Evolutionary conservation across 2,888 invertebrate species (phyloP).

Genomic region (Pelosia muscerda): DNA sequence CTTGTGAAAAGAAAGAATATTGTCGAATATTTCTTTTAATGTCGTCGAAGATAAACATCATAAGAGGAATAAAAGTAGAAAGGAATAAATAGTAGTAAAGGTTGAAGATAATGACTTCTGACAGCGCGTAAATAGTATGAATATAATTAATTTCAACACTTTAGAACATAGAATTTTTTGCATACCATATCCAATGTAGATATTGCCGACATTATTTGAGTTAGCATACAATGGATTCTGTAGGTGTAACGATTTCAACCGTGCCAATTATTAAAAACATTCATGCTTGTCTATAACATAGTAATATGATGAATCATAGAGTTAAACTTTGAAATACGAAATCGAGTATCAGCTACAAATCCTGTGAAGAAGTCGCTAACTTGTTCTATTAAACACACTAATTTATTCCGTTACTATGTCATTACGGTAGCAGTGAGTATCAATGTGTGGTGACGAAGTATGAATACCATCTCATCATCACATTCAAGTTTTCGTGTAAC

Average conservation of each 20-base stretch:
- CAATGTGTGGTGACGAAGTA: too few relatives aligned
- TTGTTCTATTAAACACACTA: too few relatives aligned
- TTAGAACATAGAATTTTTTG: neutral
- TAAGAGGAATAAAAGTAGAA: too few relatives aligned
- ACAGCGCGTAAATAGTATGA: neutral
- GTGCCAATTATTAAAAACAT: constrained; percentile 23
- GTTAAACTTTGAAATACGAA: neutral
- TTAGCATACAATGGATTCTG: constrained; percentile 31
- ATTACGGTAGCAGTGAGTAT: too few relatives aligned
- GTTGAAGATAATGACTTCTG: neutral
- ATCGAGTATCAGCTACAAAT: neutral
- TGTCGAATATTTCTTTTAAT: too few relatives aligned
- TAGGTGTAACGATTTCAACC: constrained; percentile 30
- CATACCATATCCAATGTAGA: neutral
- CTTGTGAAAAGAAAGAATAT: too few relatives aligned
- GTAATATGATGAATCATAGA: constrained; percentile 12
- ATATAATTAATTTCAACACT: neutral
- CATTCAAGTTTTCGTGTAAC: too few relatives aligned
- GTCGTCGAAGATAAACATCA: too few relatives aligned
- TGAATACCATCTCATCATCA: too few relatives aligned
- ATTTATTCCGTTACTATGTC: too few relatives aligned
- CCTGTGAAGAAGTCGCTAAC: too few relatives aligned
- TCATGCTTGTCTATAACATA: constrained; percentile 11
- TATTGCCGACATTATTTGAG: constrained; percentile 2
- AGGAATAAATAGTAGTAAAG: neutral